Evolutionary conservation across 2,888 invertebrate genomes (phyloP), one percentile per base, ranked within the genome.

Genomic region (Holacanthella duospinosa): DNA sequence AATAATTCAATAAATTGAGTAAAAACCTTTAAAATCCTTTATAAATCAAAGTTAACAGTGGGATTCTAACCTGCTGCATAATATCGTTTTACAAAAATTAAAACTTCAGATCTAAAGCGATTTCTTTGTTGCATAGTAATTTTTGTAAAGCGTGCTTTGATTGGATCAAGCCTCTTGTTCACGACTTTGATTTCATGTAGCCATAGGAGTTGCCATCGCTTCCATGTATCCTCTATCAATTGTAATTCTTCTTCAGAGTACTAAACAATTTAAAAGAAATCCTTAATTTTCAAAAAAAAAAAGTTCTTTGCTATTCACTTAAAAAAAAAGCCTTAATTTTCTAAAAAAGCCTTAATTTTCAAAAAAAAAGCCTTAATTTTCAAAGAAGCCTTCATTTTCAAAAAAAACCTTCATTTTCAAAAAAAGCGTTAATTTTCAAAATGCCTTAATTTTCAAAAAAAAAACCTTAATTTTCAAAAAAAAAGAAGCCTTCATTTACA

Each of bases 81-180:
- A 74, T 89, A 93, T 73, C 84, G 83, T 70, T 84, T 82, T 0
- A 87, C 82, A 76, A 93, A 93, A 0, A 82, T 81, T 28, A 80
- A 80, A 61, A 85, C 80, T 43, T 81, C 78, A 19, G 69, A 77
- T 43, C 82, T 77, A 77, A 89, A 90, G 27, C 82, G 82, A 0
- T 81, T 79, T 65, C 93, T 91, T 77, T 92, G 86, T 0, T 82
- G 79, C 59, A 85, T 81, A 43, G 89, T 93, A 74, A 92, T 81
- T 74, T 86, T 85, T 12, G 89, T 88, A 78, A 93, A 94, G 74
- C 88, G 86, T 61, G 86, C 86, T 75, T 91, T 93, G n/a, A 90
- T 89, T 62, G 86, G 83, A 36, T 76, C 75, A 29, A 79, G 74
- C 64, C 77, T 75, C 61, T 77, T 77, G 67, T 77, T 77, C 28